These are phyloP conservation scores for Fragum sueziense DNA, from an alignment of 2,888 invertebrate genomes.

Conservation along the genomic window DNA sequence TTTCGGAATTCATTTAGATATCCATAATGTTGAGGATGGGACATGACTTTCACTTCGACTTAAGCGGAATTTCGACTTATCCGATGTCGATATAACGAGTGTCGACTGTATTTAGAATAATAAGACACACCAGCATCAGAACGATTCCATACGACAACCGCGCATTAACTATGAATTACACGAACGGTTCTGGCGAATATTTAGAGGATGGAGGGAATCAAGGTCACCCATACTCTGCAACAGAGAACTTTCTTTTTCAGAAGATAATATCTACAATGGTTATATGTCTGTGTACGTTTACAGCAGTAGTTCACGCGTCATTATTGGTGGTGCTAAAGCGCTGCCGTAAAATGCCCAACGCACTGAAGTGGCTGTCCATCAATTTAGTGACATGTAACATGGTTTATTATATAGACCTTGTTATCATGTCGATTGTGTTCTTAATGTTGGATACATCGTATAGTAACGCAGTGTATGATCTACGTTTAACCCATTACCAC, in stretches of 20 bases:
- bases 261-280: not conserved
- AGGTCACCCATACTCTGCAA: not conserved
- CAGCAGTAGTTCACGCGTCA: not conserved
- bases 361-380: not conserved
- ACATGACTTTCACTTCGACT: too few species aligned
- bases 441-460: not conserved
- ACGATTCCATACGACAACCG: too few species aligned
- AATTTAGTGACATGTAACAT: not conserved
- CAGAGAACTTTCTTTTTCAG: not conserved
- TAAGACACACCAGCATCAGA: too few species aligned
- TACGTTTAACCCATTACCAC: too few species aligned
- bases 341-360: not conserved
- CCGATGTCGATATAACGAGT: too few species aligned
- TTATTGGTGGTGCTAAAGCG: not conserved
- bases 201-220: not conserved
- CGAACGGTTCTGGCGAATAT: not conserved
- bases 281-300: not conserved
- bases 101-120: too few species aligned
- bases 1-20: too few species aligned
- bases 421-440: not conserved
- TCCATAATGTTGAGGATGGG: too few species aligned
- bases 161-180: too few species aligned
- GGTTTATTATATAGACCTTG: not conserved
- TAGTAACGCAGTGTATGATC: not conserved
- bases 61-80: too few species aligned